Evolutionary conservation across 2,888 invertebrate genomes (phyloP).

Genomic region (Phyllotreta cruciferae): DNA sequence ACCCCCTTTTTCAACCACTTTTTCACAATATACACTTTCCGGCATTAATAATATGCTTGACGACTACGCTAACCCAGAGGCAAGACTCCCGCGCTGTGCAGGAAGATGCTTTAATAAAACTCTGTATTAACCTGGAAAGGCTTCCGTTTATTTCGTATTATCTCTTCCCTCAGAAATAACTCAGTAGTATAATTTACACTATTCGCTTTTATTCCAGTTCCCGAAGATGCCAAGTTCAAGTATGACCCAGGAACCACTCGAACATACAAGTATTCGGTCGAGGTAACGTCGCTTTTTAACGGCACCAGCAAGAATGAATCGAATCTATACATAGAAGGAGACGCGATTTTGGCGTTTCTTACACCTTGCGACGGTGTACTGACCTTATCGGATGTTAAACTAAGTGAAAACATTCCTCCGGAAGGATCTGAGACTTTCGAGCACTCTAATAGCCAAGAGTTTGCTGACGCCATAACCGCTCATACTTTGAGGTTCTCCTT

Average conservation of each 20-base stretch:
- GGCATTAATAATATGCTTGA: slow-evolving; percentile 33
- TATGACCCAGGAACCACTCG: slow-evolving; percentile 68
- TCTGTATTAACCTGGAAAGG: slow-evolving; percentile 4
- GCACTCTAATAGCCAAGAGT: slow-evolving; percentile 63
- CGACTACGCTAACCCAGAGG: slow-evolving; percentile 8
- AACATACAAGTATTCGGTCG: slow-evolving; percentile 75
- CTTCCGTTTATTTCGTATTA: neutral
- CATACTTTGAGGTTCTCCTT: slow-evolving; percentile 77
- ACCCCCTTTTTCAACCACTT: slow-evolving; percentile 28
- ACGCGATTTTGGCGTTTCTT: slow-evolving; percentile 70
- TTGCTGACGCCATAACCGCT: slow-evolving; percentile 65
- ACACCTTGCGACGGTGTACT: slow-evolving; percentile 77
- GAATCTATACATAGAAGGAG: slow-evolving; percentile 68
- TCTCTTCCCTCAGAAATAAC: neutral
- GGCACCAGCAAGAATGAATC: slow-evolving; percentile 78
- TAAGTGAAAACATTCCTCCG: slow-evolving; percentile 66
- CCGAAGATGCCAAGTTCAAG: slow-evolving; percentile 66
- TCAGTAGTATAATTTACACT: neutral
- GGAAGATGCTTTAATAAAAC: neutral
- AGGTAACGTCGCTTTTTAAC: slow-evolving; percentile 73
- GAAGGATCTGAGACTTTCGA: slow-evolving; percentile 50
- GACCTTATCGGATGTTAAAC: slow-evolving; percentile 66
- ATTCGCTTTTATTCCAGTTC: slow-evolving; percentile 52
- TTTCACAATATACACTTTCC: slow-evolving; percentile 29
- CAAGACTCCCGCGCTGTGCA: slow-evolving; percentile 7